Conservation (phyloP, 2,113 vertebrate genomes). For the Xiphias gladius region DNA sequence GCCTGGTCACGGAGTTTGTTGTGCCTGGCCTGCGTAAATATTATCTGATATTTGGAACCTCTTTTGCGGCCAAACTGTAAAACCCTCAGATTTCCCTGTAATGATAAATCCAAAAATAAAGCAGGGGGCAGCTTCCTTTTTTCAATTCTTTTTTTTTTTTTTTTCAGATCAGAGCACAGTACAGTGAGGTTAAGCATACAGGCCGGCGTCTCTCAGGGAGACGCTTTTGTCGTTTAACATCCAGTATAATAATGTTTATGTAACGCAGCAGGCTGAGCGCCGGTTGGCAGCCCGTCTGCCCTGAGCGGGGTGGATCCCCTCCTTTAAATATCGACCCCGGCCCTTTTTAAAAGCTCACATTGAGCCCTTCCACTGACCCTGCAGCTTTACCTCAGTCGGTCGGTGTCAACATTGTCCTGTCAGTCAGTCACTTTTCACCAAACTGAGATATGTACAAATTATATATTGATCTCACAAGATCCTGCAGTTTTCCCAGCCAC, state of each 20-base stretch:
- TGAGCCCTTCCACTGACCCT: slow-evolving; percentile 1
- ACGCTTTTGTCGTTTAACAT: slow-evolving; percentile 20
- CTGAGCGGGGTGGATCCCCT: slow-evolving; percentile 29
- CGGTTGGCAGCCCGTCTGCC: slow-evolving; percentile 11
- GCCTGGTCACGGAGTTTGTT: slow-evolving; percentile 43
- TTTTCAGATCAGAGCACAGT: neutral
- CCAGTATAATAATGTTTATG: slow-evolving; percentile 16
- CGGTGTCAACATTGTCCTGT: slow-evolving; percentile 16
- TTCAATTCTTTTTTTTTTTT: too few relatives aligned
- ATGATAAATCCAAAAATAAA: slow-evolving; percentile 51
- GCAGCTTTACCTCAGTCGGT: slow-evolving; percentile 39
- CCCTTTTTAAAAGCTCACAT: slow-evolving; percentile 20
- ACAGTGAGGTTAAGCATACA: slow-evolving; percentile 25
- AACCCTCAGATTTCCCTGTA: slow-evolving; percentile 58
- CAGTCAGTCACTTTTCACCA: slow-evolving; percentile 19
- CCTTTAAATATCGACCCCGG: slow-evolving; percentile 38
- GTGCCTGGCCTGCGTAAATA: slow-evolving; percentile 53
- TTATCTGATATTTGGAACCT: slow-evolving; percentile 44
- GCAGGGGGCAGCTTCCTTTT: slow-evolving; percentile 40
- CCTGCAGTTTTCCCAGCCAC: slow-evolving; percentile 23
- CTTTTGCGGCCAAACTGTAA: slow-evolving; percentile 43
- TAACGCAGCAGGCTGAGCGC: slow-evolving; percentile 16
- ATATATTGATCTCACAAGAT: slow-evolving; percentile 29
- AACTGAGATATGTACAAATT: slow-evolving; percentile 6
- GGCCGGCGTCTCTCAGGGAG: neutral